A percentile compares a stretch with the other conserved stretches of the same genome.
Evolutionary conservation across 2,113 vertebrate species (phyloP).

Genomic region (Ochotona princeps): DNA sequence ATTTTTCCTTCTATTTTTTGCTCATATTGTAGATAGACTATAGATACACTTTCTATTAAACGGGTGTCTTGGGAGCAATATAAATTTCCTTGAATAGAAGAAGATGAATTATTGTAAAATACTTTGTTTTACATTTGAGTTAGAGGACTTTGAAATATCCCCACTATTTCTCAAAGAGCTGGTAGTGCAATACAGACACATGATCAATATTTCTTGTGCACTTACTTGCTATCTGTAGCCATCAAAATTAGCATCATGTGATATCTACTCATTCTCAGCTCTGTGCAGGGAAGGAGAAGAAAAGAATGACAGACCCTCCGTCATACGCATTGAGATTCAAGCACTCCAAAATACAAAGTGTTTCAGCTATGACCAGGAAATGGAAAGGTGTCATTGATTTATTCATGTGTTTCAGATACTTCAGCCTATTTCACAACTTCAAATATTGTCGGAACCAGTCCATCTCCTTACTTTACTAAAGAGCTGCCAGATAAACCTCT

Average conservation of each 20-base stretch:
- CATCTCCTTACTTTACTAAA: constrained; percentile 70
- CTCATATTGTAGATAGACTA: background rate
- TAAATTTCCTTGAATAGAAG: constrained; percentile 10
- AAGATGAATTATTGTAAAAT: constrained; percentile 40
- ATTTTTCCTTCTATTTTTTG: background rate
- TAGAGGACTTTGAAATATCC: constrained; percentile 15
- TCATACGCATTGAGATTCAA: background rate
- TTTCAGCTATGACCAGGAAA: background rate
- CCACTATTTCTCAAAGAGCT: constrained; percentile 40
- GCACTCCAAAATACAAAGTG: background rate
- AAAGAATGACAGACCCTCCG: background rate
- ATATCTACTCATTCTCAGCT: background rate
- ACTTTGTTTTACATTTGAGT: constrained; percentile 22
- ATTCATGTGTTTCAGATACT: constrained; percentile 43
- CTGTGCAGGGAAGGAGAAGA: constrained; percentile 8
- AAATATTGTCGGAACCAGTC: constrained; percentile 69
- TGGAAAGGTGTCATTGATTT: constrained; percentile 65
- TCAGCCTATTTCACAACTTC: constrained; percentile 40
- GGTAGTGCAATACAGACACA: background rate
- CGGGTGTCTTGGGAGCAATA: background rate
- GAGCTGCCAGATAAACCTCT: constrained; percentile 67
- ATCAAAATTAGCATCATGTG: background rate
- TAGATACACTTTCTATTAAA: background rate
- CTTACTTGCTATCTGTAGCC: background rate
- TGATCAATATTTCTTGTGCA: background rate